phyloP scores from a whole-genome alignment of 1,140 invertebrate species.

The Pseudomyrmex dendroicus region DNA sequence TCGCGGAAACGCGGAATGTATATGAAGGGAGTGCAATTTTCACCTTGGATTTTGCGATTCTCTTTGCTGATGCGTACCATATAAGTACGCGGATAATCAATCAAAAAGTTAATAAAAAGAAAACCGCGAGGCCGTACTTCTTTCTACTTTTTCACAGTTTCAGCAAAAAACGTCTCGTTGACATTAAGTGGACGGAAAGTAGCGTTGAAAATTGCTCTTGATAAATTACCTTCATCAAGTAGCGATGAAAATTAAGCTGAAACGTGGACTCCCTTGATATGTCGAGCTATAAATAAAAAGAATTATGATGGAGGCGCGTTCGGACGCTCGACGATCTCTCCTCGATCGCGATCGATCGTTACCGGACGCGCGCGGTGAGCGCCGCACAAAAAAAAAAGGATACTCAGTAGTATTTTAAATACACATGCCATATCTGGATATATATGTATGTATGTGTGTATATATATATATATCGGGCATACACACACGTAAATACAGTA shows the following conservation, averaged over 20 bases:
- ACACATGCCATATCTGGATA: slow-evolving; percentile 83
- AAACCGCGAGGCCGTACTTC: too few relatives aligned
- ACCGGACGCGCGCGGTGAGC: slow-evolving; percentile 15
- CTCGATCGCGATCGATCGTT: slow-evolving; percentile 30
- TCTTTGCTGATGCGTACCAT: not conserved
- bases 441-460: slow-evolving; percentile 49
- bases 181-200: not conserved
- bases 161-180: not conserved
- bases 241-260: slow-evolving; percentile 15
- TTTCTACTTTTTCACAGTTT: not conserved
- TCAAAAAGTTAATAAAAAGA: not conserved
- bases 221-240: not conserved
- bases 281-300: slow-evolving; percentile 10
- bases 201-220: not conserved
- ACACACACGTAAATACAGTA: slow-evolving; percentile 84
- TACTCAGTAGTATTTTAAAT: slow-evolving; percentile 72
- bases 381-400: slow-evolving; percentile 4
- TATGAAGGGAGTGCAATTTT: slow-evolving; percentile 49
- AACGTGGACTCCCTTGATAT: slow-evolving; percentile 50
- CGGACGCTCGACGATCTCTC: slow-evolving; percentile 2
- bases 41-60: not conserved
- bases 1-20: not conserved
- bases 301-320: not conserved
- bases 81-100: not conserved
- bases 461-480: slow-evolving; percentile 72